Percentiles rank a stretch among this genome's conserved stretches.
Evolutionary conservation across 2,113 vertebrate species (phyloP).

Genomic region (Lates calcarifer): DNA sequence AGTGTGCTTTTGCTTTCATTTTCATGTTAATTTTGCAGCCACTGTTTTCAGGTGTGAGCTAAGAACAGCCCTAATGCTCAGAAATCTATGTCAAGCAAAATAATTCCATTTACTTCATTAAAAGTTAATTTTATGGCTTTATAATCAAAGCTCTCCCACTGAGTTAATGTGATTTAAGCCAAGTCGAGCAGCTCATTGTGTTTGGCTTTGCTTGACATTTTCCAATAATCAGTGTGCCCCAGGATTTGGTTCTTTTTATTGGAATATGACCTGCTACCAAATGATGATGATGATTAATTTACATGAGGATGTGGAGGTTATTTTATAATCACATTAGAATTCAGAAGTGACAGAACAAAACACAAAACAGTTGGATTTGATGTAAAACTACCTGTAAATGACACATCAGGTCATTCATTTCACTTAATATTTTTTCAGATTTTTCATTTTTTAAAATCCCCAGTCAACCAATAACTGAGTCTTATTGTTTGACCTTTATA

Average conservation of each 20-base stretch:
- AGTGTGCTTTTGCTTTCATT: too few relatives aligned
- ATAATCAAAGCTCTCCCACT: constrained; percentile 53
- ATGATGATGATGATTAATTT: background rate
- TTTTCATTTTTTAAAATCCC: background rate
- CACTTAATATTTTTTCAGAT: too few relatives aligned
- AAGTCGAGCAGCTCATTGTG: constrained; percentile 60
- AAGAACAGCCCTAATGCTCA: background rate
- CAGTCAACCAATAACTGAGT: background rate
- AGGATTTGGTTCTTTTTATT: background rate
- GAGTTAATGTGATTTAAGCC: constrained; percentile 34
- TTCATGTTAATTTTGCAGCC: background rate
- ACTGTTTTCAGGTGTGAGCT: background rate
- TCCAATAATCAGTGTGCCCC: constrained; percentile 12
- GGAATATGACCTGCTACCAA: background rate
- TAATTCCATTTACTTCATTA: constrained; percentile 60
- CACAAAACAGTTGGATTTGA: background rate
- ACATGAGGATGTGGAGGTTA: background rate
- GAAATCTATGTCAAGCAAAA: constrained; percentile 37
- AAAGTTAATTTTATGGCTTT: constrained; percentile 60
- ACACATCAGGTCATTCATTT: too few relatives aligned
- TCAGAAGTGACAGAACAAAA: background rate
- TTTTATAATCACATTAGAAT: background rate
- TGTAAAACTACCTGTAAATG: background rate
- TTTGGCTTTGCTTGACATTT: constrained; percentile 53
- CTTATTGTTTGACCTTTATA: background rate